Evolutionary conservation across 2,113 vertebrate species (phyloP).

Genomic region (Menura novaehollandiae): DNA sequence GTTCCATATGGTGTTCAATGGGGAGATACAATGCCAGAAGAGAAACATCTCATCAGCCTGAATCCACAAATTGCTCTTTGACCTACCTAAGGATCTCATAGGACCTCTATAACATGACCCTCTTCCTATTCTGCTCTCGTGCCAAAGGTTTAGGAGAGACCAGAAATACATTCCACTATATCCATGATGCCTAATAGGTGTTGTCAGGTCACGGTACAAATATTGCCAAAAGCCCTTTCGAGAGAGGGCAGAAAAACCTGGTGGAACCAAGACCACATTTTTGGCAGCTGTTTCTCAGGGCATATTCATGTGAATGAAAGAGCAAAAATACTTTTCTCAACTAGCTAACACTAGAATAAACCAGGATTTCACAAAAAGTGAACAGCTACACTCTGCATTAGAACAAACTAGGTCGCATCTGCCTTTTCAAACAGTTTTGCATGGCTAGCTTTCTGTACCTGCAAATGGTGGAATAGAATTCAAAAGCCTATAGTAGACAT

Average conservation of each 20-base stretch:
- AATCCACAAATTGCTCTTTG: background rate
- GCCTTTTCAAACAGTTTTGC: background rate
- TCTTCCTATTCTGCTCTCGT: background rate
- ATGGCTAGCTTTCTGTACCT: background rate
- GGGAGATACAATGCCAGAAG: background rate
- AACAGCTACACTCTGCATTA: background rate
- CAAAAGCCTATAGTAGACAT: background rate
- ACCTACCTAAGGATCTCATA: background rate
- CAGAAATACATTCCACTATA: background rate
- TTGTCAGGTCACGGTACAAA: background rate
- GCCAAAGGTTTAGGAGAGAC: background rate
- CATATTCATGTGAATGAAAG: background rate
- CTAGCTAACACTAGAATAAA: background rate
- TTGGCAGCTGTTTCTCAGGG: background rate
- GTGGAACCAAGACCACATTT: background rate
- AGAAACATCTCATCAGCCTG: background rate
- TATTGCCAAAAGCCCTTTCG: background rate
- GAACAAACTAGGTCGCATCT: background rate
- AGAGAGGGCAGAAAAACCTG: background rate
- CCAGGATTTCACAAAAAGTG: background rate
- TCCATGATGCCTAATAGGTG: background rate
- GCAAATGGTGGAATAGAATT: background rate
- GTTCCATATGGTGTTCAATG: background rate
- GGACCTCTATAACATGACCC: background rate
- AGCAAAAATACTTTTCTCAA: background rate